Percentiles rank a stretch among this genome's conserved stretches.
Evolutionary conservation across 2,888 invertebrate genomes (phyloP).

Genomic region (Athalia rosae): DNA sequence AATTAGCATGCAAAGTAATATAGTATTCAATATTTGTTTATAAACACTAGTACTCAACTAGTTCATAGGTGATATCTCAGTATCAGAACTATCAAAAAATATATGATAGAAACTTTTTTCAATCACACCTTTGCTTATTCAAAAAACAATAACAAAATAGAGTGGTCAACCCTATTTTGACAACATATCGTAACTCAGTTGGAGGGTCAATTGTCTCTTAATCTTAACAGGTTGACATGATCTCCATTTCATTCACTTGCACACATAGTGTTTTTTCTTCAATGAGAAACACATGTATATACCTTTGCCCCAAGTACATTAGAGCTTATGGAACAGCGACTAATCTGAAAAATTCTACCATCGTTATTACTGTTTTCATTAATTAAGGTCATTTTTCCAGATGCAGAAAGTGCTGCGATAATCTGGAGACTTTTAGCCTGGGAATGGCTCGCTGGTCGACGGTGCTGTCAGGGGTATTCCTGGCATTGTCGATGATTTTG

Average conservation of each 20-base stretch:
- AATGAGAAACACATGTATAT: no score
- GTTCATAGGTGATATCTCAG: background rate
- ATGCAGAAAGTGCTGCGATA: conserved; percentile 7
- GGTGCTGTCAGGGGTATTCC: conserved; percentile 70
- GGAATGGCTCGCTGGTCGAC: conserved; percentile 73
- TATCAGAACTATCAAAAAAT: background rate
- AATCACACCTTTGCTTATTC: background rate
- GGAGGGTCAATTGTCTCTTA: no score
- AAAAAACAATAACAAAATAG: background rate
- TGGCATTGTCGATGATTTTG: conserved; percentile 70
- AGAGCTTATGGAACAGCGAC: no score
- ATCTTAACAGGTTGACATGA: no score
- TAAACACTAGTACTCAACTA: conserved; percentile 38
- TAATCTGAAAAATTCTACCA: no score
- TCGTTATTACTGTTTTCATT: background rate
- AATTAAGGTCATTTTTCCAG: background rate
- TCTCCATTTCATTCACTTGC: no score
- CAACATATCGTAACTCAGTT: background rate
- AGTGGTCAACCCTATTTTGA: background rate
- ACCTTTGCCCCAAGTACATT: no score
- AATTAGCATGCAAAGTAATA: conserved; percentile 10
- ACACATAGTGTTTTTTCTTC: no score
- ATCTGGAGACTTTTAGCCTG: conserved; percentile 48
- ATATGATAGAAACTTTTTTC: background rate
- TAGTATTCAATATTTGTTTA: conserved; percentile 13